Evolutionary conservation across 2,113 vertebrate genomes (phyloP).

Genomic region (Nannobrachium achirus): DNA sequence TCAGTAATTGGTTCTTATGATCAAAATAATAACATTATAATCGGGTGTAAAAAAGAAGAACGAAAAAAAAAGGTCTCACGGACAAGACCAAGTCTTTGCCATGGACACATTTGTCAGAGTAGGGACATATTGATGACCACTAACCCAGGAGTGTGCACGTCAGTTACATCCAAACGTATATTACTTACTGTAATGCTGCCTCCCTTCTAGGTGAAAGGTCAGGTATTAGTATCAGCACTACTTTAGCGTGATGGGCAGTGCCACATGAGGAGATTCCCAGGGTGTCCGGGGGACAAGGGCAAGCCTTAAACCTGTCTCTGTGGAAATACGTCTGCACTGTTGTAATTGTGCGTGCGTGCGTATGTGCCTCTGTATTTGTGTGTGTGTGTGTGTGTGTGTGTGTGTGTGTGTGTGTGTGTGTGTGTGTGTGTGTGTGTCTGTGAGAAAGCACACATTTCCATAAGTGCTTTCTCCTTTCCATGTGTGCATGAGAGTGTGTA

Average conservation of each 20-base stretch:
- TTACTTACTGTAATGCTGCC: not conserved
- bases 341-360: not conserved
- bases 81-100: too few relatives aligned
- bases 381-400: not conserved
- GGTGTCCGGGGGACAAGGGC: conserved; percentile 19
- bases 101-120: too few relatives aligned
- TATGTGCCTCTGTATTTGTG: not conserved
- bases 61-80: too few relatives aligned
- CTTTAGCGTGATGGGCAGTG: conserved; percentile 35
- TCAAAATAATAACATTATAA: too few relatives aligned
- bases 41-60: too few relatives aligned
- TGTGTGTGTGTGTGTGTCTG: conserved; percentile 19
- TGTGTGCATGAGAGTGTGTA: not conserved
- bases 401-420: conserved; percentile 10
- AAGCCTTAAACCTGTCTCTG: conserved; percentile 16
- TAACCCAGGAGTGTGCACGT: conserved; percentile 8
- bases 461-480: too few relatives aligned
- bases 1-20: too few relatives aligned
- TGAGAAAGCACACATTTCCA: too few relatives aligned
- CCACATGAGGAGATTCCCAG: conserved; percentile 19
- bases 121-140: too few relatives aligned
- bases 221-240: not conserved
- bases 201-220: conserved; percentile 32
- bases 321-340: not conserved
- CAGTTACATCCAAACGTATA: not conserved